Evolutionary conservation across 2,797 vertebrate species (phyloP).

Genomic region (Anomalospiza imberbis): DNA sequence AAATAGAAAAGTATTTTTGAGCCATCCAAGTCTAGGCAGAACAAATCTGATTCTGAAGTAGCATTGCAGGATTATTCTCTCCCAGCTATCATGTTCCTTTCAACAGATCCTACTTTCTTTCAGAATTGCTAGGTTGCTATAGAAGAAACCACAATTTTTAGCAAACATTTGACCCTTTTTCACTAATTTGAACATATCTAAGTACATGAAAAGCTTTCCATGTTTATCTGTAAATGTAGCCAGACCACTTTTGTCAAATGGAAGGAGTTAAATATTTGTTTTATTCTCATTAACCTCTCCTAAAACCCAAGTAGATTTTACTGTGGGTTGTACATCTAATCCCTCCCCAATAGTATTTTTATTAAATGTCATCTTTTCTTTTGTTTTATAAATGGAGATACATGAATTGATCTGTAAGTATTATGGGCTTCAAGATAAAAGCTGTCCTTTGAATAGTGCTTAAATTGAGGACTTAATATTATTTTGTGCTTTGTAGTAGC

Average conservation of each 20-base stretch:
- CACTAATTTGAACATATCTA: background rate
- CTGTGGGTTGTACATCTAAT: background rate
- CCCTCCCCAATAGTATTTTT: background rate
- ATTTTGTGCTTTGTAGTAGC: background rate
- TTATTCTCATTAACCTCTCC: background rate
- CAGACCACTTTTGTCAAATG: background rate
- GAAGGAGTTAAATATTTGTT: background rate
- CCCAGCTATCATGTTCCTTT: background rate
- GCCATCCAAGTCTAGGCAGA: background rate
- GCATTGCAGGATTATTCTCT: background rate
- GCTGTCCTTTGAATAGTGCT: background rate
- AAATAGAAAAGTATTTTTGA: background rate
- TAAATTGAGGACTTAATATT: background rate
- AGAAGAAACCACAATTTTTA: background rate
- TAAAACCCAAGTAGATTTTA: background rate
- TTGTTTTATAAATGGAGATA: background rate
- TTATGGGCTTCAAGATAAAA: background rate
- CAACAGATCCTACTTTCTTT: background rate
- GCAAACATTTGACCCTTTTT: background rate
- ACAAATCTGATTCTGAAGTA: background rate
- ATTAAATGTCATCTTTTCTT: background rate
- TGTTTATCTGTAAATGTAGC: background rate
- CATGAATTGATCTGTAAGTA: background rate
- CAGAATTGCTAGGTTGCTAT: background rate
- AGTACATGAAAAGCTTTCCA: background rate